Conservation (phyloP, 2,113 vertebrate genomes). For the Psophia crepitans region DNA sequence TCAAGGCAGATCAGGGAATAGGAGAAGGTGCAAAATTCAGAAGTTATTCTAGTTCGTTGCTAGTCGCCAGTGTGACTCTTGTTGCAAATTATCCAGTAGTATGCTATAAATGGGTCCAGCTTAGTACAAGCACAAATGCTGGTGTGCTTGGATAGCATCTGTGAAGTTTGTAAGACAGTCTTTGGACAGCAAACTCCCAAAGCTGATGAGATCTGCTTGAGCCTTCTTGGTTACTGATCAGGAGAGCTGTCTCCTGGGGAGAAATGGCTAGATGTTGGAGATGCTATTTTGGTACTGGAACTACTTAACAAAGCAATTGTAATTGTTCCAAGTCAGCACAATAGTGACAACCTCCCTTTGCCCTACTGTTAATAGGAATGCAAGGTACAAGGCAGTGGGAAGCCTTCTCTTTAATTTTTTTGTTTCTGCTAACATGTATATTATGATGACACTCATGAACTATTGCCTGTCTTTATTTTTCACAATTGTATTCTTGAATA, state of each 20-base stretch:
- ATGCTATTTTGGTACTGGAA: neutral
- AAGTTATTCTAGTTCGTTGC: neutral
- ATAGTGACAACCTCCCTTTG: slow-evolving; percentile 23
- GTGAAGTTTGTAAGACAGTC: accelerated
- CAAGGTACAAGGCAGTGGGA: slow-evolving; percentile 46
- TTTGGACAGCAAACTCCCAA: neutral
- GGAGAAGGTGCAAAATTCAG: neutral
- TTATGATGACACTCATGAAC: slow-evolving; percentile 23
- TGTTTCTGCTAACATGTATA: neutral
- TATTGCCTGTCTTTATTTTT: slow-evolving; percentile 36
- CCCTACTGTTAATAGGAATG: neutral
- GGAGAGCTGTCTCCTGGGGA: neutral
- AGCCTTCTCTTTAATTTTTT: neutral
- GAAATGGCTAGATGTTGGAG: neutral
- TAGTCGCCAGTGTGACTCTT: neutral
- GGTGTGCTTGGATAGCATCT: neutral
- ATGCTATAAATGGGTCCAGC: neutral
- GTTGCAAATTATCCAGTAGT: neutral
- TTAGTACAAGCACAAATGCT: neutral
- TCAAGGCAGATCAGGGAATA: accelerated
- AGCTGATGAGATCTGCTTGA: neutral
- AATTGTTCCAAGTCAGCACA: neutral
- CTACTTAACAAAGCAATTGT: neutral
- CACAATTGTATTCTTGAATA: slow-evolving; percentile 56
- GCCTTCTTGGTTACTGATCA: neutral